A percentile compares a stretch with the other conserved stretches of the same genome.
Conservation (phyloP, 2,113 vertebrate genomes). For the Puntigrus tetrazona region DNA sequence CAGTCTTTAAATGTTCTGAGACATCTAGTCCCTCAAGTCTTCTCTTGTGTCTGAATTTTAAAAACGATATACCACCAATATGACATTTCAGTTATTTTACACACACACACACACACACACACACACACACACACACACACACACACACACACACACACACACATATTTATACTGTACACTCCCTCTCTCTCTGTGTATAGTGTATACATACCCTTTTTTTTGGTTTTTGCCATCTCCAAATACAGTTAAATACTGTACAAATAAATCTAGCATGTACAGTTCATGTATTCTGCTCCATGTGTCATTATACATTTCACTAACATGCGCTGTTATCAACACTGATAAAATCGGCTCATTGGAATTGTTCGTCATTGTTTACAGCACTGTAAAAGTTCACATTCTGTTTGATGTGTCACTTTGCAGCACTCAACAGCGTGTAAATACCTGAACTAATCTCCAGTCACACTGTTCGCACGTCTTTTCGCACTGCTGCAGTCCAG, state of each 20-base stretch:
- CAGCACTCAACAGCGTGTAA: not conserved
- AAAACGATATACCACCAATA: not conserved
- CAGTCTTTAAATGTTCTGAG: not conserved
- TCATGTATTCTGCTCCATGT: not conserved
- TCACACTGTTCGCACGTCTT: conserved; percentile 24
- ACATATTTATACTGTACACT: not conserved
- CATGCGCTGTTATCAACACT: no score
- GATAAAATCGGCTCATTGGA: not conserved
- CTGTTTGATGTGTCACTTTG: not conserved
- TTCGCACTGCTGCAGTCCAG: conserved; percentile 16
- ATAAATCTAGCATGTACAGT: no score
- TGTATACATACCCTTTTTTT: not conserved
- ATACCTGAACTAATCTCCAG: conserved; percentile 28
- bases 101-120: no score
- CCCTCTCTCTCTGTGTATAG: not conserved
- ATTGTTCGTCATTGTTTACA: not conserved
- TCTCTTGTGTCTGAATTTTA: not conserved
- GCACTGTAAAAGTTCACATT: not conserved
- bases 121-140: no score
- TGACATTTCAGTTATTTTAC: not conserved
- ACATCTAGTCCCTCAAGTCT: not conserved
- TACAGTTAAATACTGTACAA: no score
- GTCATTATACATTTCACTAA: not conserved
- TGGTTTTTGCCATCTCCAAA: not conserved
- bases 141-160: no score